These are phyloP conservation scores for Abramis brama DNA, from an alignment of 2,113 vertebrate genomes.

Conservation along the genomic window DNA sequence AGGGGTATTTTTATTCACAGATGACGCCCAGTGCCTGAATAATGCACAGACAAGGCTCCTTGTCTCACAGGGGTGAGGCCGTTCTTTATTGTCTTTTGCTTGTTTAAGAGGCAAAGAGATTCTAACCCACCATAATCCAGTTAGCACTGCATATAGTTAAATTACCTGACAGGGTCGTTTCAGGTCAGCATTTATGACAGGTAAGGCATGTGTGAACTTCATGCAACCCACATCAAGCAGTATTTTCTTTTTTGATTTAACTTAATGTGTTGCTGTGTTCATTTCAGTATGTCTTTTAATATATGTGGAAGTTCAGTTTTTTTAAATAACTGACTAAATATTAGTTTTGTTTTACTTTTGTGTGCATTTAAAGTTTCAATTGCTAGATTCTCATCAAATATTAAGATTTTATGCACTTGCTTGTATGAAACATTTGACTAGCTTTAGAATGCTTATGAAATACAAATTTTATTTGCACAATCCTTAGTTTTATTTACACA, in stretches of 20 bases:
- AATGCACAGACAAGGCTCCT: conserved; percentile 58
- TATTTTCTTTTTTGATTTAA: not conserved
- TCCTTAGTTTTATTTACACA: no score
- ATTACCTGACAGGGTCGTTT: conserved; percentile 46
- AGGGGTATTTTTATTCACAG: conserved; percentile 59
- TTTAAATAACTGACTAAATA: not conserved
- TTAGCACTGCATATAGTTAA: conserved; percentile 43
- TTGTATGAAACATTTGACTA: not conserved
- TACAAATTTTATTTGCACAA: not conserved
- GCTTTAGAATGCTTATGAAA: conserved; percentile 7
- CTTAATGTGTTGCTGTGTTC: not conserved
- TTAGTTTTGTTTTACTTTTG: not conserved
- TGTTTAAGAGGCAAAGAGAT: conserved; percentile 51
- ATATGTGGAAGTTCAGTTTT: not conserved
- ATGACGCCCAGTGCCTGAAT: conserved; percentile 59
- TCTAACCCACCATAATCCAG: conserved; percentile 50
- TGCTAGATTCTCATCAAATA: not conserved
- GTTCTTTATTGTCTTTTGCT: conserved; percentile 55
- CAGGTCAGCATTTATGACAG: conserved; percentile 35
- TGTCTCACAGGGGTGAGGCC: conserved; percentile 57
- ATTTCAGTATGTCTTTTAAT: not conserved
- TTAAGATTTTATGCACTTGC: not conserved
- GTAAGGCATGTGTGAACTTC: conserved; percentile 24
- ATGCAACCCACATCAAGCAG: not conserved
- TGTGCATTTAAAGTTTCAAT: not conserved